These are phyloP conservation scores for Lithophane socia DNA, from an alignment of 2,888 invertebrate genomes.

Conservation along the genomic window DNA sequence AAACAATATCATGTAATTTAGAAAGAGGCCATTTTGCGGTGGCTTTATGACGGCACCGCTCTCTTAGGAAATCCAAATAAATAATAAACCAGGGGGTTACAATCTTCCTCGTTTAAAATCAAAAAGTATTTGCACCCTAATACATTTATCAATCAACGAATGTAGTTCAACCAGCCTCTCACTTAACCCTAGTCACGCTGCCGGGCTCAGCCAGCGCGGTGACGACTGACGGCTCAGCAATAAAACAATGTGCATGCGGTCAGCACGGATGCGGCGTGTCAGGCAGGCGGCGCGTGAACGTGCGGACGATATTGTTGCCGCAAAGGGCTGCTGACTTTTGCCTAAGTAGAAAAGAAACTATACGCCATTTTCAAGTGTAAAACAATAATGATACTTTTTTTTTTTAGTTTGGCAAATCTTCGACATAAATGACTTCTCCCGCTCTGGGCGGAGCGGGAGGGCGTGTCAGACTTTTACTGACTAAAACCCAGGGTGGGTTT, in stretches of 20 bases:
- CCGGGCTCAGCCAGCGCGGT: constrained; percentile 26
- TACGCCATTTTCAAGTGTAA: too few relatives aligned
- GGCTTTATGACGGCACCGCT: neutral
- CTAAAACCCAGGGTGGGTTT: too few relatives aligned
- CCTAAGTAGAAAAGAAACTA: neutral
- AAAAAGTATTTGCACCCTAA: constrained; percentile 5
- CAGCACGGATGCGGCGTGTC: constrained; percentile 32
- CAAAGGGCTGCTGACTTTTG: neutral
- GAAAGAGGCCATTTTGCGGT: neutral
- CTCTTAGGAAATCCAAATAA: neutral
- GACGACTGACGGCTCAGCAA: constrained; percentile 25
- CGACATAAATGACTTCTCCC: too few relatives aligned
- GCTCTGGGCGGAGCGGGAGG: too few relatives aligned
- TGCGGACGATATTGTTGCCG: constrained; percentile 17
- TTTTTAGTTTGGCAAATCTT: too few relatives aligned
- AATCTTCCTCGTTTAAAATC: neutral
- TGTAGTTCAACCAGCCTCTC: constrained; percentile 12
- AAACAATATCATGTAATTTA: neutral
- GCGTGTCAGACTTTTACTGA: too few relatives aligned
- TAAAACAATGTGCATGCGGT: constrained; percentile 57
- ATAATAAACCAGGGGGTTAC: neutral
- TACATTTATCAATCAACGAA: constrained; percentile 14
- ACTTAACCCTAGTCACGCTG: constrained; percentile 48
- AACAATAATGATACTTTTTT: too few relatives aligned
- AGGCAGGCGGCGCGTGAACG: constrained; percentile 4